Conservation (phyloP, 1,140 invertebrate genomes). For the Drosophila malerkotliana region DNA sequence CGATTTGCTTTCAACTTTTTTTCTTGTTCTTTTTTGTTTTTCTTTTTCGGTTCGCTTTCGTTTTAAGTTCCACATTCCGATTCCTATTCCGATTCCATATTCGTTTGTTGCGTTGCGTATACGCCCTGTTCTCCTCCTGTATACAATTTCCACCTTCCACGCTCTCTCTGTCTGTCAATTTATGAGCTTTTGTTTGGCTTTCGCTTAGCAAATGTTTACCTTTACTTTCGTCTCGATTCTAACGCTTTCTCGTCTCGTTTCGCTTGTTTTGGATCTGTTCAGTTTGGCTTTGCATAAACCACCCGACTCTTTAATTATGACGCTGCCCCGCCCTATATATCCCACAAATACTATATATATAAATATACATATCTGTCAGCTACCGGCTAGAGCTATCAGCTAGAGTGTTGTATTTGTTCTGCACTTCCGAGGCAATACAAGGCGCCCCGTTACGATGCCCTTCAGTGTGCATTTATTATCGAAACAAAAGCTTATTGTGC, state of each 20-base stretch:
- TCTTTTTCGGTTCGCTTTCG: conserved; percentile 32
- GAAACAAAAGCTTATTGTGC: conserved; percentile 46
- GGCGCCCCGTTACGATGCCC: conserved; percentile 8
- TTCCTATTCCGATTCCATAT: conserved; percentile 18
- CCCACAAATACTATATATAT: conserved; percentile 19
- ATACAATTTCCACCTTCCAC: conserved; percentile 57
- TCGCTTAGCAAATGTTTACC: conserved; percentile 79
- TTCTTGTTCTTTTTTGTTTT: conserved; percentile 33
- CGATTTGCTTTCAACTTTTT: conserved; percentile 33
- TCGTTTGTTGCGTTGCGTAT: conserved; percentile 48
- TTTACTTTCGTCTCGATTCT: conserved; percentile 45
- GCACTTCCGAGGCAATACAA: conserved; percentile 30
- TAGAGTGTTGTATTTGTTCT: conserved; percentile 55
- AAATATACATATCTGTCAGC: conserved; percentile 34
- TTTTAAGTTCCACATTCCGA: conserved; percentile 18
- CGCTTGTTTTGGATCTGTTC: conserved; percentile 12
- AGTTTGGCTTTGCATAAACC: conserved; percentile 59
- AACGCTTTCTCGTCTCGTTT: conserved; percentile 27
- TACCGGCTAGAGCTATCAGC: conserved; percentile 16
- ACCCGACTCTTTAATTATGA: conserved; percentile 55
- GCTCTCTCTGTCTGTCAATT: conserved; percentile 58
- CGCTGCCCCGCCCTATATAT: conserved; percentile 9
- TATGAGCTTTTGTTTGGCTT: conserved; percentile 80
- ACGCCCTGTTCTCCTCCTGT: conserved; percentile 73
- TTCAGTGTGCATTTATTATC: conserved; percentile 24